phyloP scores from a whole-genome alignment of 2,113 vertebrate species.

The Myiozetetes cayanensis region DNA sequence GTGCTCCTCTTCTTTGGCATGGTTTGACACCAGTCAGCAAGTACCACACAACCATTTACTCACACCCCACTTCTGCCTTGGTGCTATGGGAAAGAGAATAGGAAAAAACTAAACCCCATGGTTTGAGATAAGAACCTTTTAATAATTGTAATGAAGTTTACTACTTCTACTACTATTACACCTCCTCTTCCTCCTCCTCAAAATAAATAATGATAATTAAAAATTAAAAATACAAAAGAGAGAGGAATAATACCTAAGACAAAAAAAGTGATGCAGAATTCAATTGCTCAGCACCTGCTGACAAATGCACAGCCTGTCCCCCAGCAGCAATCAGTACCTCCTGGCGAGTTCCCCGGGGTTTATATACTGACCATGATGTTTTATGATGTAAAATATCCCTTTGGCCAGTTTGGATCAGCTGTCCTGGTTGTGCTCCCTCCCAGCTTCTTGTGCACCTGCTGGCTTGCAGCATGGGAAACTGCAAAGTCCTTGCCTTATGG shows the following conservation, averaged over 20 bases:
- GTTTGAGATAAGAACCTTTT: not conserved
- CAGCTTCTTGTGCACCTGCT: not conserved
- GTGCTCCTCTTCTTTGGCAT: not conserved
- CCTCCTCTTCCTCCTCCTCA: too few species aligned
- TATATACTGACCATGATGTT: not conserved
- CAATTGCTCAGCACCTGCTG: not conserved
- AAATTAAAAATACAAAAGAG: not conserved
- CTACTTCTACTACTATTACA: not conserved
- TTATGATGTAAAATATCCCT: not conserved
- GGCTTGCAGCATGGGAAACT: not conserved
- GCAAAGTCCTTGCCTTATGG: not conserved
- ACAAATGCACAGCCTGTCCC: accelerated
- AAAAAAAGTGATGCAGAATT: not conserved
- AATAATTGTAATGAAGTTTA: not conserved
- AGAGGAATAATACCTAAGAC: not conserved
- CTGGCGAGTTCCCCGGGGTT: not conserved
- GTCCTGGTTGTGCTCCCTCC: not conserved
- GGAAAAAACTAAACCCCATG: not conserved
- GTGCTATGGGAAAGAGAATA: not conserved
- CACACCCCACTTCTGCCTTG: too few species aligned
- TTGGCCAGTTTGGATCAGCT: not conserved
- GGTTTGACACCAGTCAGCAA: not conserved
- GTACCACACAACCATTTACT: not conserved
- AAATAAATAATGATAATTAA: not conserved
- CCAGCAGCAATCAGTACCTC: accelerated